Conservation (phyloP, 2,888 invertebrate species). For the Tillus elongatus region DNA sequence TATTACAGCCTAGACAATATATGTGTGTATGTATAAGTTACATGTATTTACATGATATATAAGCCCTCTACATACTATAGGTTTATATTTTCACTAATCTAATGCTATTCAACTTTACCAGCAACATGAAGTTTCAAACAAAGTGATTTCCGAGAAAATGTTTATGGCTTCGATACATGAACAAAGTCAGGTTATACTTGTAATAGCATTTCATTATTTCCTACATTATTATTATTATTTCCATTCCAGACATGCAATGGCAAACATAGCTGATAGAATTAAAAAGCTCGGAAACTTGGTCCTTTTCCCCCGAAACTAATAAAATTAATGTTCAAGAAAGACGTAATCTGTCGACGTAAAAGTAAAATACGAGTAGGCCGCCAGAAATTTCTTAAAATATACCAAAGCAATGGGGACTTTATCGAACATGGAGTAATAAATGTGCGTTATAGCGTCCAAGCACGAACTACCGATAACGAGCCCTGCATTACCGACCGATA, state of each 20-base stretch:
- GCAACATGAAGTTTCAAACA: too few relatives aligned
- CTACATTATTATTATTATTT: constrained; percentile 21
- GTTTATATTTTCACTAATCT: too few relatives aligned
- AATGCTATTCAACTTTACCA: too few relatives aligned
- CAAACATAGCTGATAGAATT: constrained; percentile 9
- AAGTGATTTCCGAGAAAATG: too few relatives aligned
- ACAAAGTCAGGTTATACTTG: neutral
- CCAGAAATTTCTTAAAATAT: constrained; percentile 40
- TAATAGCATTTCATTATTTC: constrained; percentile 22
- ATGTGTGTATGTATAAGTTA: too few relatives aligned
- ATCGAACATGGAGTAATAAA: constrained; percentile 39
- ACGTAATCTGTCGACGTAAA: constrained; percentile 27
- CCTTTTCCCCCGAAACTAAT: constrained; percentile 23
- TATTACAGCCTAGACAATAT: too few relatives aligned
- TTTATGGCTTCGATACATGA: too few relatives aligned
- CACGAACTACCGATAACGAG: constrained; percentile 38
- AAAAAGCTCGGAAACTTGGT: constrained; percentile 10
- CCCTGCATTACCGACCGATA: constrained; percentile 31
- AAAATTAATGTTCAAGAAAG: constrained; percentile 27
- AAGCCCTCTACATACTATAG: too few relatives aligned
- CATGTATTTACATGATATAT: too few relatives aligned
- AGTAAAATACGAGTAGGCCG: constrained; percentile 19
- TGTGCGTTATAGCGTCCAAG: constrained; percentile 37
- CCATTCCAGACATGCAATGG: constrained; percentile 24
- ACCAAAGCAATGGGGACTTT: constrained; percentile 34